phyloP scores from a whole-genome alignment of 2,888 invertebrate genomes.

The Morpho achilles region DNA sequence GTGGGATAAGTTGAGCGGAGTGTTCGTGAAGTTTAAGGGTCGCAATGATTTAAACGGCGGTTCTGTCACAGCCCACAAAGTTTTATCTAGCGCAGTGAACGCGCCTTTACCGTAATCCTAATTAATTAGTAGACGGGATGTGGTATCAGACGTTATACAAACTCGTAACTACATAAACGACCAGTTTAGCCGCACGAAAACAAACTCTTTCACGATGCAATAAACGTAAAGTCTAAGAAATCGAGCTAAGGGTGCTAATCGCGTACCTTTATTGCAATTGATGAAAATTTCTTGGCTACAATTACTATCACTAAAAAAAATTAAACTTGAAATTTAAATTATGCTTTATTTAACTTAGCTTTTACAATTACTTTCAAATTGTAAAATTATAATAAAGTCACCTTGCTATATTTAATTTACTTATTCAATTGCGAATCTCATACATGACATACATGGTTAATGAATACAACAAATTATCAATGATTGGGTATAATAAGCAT shows the following conservation, averaged over 20 bases:
- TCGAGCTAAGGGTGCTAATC: neutral
- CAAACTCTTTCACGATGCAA: constrained; percentile 24
- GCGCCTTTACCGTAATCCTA: constrained; percentile 59
- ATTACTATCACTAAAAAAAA: neutral
- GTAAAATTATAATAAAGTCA: too few relatives aligned
- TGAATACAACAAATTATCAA: too few relatives aligned
- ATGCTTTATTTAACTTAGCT: too few relatives aligned
- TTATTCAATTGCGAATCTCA: too few relatives aligned
- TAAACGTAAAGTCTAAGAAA: constrained; percentile 21
- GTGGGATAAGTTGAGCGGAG: constrained; percentile 44
- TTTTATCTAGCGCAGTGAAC: constrained; percentile 57
- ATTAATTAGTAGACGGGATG: constrained; percentile 66
- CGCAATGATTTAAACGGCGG: constrained; percentile 45
- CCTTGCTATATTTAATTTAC: too few relatives aligned
- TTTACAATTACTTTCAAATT: too few relatives aligned
- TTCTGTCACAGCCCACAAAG: constrained; percentile 46
- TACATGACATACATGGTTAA: too few relatives aligned
- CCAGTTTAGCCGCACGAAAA: constrained; percentile 49
- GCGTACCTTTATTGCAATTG: neutral
- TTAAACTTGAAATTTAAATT: too few relatives aligned
- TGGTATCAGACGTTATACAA: constrained; percentile 49
- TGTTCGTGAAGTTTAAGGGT: constrained; percentile 57
- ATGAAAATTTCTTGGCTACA: neutral
- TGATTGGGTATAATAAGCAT: too few relatives aligned
- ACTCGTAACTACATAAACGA: constrained; percentile 38